Percentiles rank a stretch among this genome's conserved stretches.
Evolutionary conservation across 2,888 invertebrate genomes (phyloP).

Genomic region (Harpalus rufipes): DNA sequence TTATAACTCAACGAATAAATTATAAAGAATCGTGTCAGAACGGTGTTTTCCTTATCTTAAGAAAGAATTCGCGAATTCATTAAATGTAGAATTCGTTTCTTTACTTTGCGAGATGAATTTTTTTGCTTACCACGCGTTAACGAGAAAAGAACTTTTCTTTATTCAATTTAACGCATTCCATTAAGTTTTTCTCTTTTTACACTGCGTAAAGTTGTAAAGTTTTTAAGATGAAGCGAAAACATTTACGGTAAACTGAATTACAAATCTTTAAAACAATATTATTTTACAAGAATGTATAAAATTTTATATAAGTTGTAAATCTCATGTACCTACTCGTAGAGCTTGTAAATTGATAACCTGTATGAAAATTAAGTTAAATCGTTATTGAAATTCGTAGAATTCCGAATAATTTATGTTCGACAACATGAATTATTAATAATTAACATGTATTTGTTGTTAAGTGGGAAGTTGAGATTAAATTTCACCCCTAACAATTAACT

Average conservation of each 20-base stretch:
- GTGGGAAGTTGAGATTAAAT: no score
- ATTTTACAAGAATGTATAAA: no score
- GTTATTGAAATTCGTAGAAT: no score
- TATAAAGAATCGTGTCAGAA: not conserved
- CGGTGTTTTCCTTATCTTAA: not conserved
- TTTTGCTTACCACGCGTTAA: not conserved
- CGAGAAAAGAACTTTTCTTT: not conserved
- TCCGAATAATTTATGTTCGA: no score
- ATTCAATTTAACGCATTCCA: not conserved
- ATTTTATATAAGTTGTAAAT: no score
- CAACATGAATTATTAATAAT: no score
- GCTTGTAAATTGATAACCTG: no score
- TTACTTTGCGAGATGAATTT: not conserved
- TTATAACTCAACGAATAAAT: not conserved
- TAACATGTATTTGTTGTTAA: no score
- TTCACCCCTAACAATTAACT: no score
- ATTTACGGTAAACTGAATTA: not conserved
- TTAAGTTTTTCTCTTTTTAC: constrained; percentile 5
- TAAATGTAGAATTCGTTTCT: not conserved
- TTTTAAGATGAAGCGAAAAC: not conserved
- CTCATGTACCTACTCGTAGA: no score
- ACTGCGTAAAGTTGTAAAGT: not conserved
- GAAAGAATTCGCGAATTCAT: constrained; percentile 1
- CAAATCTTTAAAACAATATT: no score
- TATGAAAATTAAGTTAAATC: no score